Evolutionary conservation across 2,113 vertebrate genomes (phyloP).

Genomic region (Pogonocichla stellata): DNA sequence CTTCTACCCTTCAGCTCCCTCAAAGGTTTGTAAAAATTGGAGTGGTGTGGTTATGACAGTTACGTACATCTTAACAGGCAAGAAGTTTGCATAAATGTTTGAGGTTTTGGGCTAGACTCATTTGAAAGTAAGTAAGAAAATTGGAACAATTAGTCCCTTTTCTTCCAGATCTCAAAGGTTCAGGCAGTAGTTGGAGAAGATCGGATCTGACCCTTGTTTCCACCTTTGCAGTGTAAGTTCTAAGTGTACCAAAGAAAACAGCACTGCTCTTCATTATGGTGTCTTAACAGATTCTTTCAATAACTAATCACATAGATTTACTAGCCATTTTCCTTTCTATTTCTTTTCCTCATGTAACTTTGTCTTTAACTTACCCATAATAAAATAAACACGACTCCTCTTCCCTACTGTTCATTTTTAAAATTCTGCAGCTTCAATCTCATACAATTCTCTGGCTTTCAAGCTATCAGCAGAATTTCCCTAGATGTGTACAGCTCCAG

Average conservation of each 20-base stretch:
- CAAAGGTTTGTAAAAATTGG: background rate
- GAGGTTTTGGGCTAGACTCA: background rate
- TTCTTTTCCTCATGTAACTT: constrained; percentile 9
- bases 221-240: background rate
- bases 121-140: constrained; percentile 33
- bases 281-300: constrained; percentile 3
- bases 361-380: background rate
- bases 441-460: background rate
- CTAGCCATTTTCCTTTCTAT: background rate
- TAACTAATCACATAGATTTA: background rate
- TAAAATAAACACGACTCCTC: background rate
- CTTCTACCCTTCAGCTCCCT: background rate
- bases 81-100: constrained; percentile 2
- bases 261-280: background rate
- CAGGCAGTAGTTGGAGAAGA: background rate
- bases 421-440: background rate
- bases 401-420: background rate
- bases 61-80: background rate
- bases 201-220: background rate
- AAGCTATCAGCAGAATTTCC: constrained; percentile 47
- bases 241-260: constrained; percentile 17
- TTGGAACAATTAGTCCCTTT: background rate
- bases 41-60: background rate
- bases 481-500: background rate
- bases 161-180: background rate